phyloP scores from a whole-genome alignment of 2,888 invertebrate genomes.

The Metalampra italica region DNA sequence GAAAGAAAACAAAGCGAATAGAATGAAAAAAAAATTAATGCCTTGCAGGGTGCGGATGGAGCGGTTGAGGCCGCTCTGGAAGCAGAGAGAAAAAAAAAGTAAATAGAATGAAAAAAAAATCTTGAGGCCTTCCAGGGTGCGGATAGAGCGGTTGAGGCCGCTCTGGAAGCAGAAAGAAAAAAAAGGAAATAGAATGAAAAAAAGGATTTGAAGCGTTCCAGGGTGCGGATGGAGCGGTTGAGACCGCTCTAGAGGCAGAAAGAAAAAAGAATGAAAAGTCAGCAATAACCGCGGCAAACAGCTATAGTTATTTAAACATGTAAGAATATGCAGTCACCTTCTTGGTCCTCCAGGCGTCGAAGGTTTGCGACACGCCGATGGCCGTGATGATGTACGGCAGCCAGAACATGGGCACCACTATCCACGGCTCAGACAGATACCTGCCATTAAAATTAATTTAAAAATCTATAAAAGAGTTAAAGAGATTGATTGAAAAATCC shows the following conservation, averaged over 20 bases:
- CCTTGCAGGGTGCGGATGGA: conserved; percentile 47
- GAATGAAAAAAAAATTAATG: too few relatives aligned
- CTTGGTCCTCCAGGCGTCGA: conserved; percentile 43
- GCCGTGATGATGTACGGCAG: conserved; percentile 45
- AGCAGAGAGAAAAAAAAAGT: conserved; percentile 1
- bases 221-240: conserved; percentile 45
- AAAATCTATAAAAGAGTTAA: neutral
- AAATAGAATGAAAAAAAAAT: too few relatives aligned
- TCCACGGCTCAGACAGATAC: conserved; percentile 52
- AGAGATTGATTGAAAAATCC: neutral
- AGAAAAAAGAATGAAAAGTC: too few relatives aligned
- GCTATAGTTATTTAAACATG: too few relatives aligned
- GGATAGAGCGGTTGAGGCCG: conserved; percentile 48
- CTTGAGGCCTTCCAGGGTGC: conserved; percentile 47
- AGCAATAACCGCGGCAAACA: too few relatives aligned
- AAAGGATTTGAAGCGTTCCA: too few relatives aligned
- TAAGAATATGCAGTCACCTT: too few relatives aligned
- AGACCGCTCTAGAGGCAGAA: conserved; percentile 40
- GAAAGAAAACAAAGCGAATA: too few relatives aligned
- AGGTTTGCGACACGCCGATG: conserved; percentile 32
- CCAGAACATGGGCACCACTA: conserved; percentile 57
- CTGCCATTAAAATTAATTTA: conserved; percentile 25
- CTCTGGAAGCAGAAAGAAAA: conserved; percentile 34
- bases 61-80: conserved; percentile 51
- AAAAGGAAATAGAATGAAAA: too few relatives aligned